Conservation (phyloP, 2,797 vertebrate species). For the Tiaroga cobitis region DNA sequence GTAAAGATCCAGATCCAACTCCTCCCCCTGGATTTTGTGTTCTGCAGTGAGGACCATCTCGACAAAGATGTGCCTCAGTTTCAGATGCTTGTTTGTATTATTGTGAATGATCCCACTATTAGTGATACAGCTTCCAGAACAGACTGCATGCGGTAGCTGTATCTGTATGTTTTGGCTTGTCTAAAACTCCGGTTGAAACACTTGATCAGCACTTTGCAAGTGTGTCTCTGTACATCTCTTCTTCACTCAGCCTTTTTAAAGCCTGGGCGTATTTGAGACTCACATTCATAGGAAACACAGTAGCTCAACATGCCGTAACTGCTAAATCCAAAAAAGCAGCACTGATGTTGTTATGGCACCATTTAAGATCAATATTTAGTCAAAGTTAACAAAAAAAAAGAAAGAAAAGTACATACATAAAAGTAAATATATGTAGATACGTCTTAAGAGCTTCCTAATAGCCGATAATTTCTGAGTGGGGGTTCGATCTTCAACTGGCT, state of each 20-base stretch:
- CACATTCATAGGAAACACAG: background rate
- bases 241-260: background rate
- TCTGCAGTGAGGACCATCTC: too few relatives aligned
- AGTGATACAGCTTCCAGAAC: background rate
- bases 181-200: background rate
- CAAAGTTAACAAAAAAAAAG: background rate
- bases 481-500: too few relatives aligned
- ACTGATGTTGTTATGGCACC: background rate
- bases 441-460: background rate
- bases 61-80: background rate
- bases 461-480: background rate
- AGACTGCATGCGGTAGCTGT: background rate
- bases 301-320: background rate
- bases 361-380: background rate
- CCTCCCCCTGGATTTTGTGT: too few relatives aligned
- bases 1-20: too few relatives aligned
- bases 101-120: background rate
- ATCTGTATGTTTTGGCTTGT: background rate
- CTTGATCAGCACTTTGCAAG: background rate
- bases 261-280: background rate
- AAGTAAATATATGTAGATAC: too few relatives aligned
- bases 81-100: background rate
- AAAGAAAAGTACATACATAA: background rate
- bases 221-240: background rate
- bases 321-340: background rate